Conservation (phyloP, 2,888 invertebrate species). For the Drosophila nr. perissopoda region DNA sequence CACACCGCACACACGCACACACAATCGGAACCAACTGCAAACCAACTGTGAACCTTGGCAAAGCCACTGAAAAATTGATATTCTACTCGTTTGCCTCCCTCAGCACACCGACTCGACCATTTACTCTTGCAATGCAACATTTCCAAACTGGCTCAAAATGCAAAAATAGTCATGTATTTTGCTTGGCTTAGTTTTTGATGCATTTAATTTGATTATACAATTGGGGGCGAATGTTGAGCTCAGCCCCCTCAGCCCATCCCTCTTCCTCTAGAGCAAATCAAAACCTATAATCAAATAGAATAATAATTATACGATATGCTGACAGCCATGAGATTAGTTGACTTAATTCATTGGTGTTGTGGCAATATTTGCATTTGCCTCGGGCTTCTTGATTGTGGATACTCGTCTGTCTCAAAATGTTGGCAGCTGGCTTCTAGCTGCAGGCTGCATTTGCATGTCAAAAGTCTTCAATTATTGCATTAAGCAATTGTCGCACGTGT, state of each 20-base stretch:
- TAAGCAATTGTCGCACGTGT: slow-evolving; percentile 48
- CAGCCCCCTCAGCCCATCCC: too few relatives aligned
- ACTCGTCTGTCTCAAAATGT: slow-evolving; percentile 13
- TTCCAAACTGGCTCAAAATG: slow-evolving; percentile 46
- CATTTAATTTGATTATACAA: slow-evolving; percentile 56
- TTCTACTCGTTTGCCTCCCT: slow-evolving; percentile 31
- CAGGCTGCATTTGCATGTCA: slow-evolving; percentile 50
- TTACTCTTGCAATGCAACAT: slow-evolving; percentile 37
- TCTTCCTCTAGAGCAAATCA: slow-evolving; percentile 19
- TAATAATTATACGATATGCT: slow-evolving; percentile 55
- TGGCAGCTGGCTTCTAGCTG: slow-evolving; percentile 3
- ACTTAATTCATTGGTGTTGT: slow-evolving; percentile 52
- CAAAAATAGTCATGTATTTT: slow-evolving; percentile 32
- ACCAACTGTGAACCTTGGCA: slow-evolving; percentile 49
- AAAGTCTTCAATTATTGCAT: slow-evolving; percentile 51
- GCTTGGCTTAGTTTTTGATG: slow-evolving; percentile 35
- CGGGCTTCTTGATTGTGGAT: slow-evolving; percentile 27
- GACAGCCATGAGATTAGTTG: slow-evolving; percentile 45
- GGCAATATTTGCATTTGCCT: slow-evolving; percentile 53
- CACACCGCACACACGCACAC: slow-evolving; percentile 36
- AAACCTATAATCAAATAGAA: slow-evolving; percentile 49
- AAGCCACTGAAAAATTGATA: slow-evolving; percentile 57
- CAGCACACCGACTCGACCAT: background rate
- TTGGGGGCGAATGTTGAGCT: slow-evolving; percentile 22
- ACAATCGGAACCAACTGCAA: slow-evolving; percentile 35